These are phyloP conservation scores for Liodrosophila aerea DNA, from an alignment of 2,888 invertebrate species.

Conservation along the genomic window DNA sequence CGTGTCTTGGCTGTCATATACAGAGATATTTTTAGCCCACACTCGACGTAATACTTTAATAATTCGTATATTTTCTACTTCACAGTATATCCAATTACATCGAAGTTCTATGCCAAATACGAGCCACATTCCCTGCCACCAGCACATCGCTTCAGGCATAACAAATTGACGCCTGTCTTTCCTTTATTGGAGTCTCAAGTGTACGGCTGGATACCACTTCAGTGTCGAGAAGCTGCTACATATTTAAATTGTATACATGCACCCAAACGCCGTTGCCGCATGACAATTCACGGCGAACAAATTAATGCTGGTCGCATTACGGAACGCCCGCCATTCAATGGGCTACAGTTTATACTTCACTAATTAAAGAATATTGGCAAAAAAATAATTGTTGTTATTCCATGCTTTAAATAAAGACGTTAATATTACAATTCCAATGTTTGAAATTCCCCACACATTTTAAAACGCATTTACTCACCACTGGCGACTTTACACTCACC, in stretches of 20 bases:
- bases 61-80: constrained; percentile 3
- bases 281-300: constrained; percentile 79
- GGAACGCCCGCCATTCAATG: constrained; percentile 76
- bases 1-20: no score
- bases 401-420: no score
- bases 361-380: constrained; percentile 12
- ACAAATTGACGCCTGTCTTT: constrained; percentile 31
- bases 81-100: constrained; percentile 70
- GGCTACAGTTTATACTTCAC: constrained; percentile 73
- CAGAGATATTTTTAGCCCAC: no score
- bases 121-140: constrained; percentile 43
- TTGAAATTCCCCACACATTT: no score
- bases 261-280: constrained; percentile 76
- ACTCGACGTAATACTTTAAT: no score
- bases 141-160: constrained; percentile 40
- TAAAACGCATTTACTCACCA: no score
- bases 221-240: constrained; percentile 37
- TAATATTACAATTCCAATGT: no score
- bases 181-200: constrained; percentile 77
- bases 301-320: constrained; percentile 76
- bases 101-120: constrained; percentile 76
- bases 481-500: no score
- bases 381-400: no score
- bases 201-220: constrained; percentile 79
- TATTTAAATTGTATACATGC: constrained; percentile 72